Evolutionary conservation across 64 coral and sea anemone species (phyloP), one percentile per base, ranked within the genome.

Genomic region (Montipora capricornis): DNA sequence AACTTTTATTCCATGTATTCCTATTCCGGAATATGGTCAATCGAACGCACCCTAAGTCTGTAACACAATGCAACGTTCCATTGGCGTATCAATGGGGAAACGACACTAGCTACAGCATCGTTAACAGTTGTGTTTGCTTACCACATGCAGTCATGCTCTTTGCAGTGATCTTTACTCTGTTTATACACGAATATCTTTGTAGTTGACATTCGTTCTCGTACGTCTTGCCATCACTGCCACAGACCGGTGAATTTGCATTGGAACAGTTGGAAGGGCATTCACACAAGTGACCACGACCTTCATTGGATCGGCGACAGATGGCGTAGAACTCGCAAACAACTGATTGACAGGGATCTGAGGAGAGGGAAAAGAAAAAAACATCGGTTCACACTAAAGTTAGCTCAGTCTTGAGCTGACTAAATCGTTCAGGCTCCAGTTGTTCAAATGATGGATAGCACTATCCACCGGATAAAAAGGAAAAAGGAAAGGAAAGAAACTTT

Each of bases 191-290:
- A 20, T 87, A 13, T 53, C 58, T 80, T 9, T 88, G 94, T 9
- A 95, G 84, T 24, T 80, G 24, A 13, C 98, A 99, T 67, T 99
- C 98, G 81, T 96, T 99, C 8, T 88, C 84, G 67, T 99, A 99
- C 2, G 95, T 99, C 51, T 87, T 92, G 12, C 70, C 80, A 49
- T 99, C 95, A 84, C 92, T 96, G 68, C 98, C 98, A 94, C 98
- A 99, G 17, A 96, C 95, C 44, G 98, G 98, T 15, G 87, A 91
- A 60, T 99, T 91, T 16, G 37, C 82, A 6, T 78, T 89, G 12
- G 87, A 93, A 83, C 98, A 99, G 59, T 83, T 81, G 4, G 55
- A 50, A 49, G 95, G 95, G 45, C 98, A 99, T 49, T 93, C 87
- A 45, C 98, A 99, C 0, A 24, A 89, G 76, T 94, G 74, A 49